Evolutionary conservation across 2,797 vertebrate species (phyloP).

Genomic region (Harpagifer antarcticus): DNA sequence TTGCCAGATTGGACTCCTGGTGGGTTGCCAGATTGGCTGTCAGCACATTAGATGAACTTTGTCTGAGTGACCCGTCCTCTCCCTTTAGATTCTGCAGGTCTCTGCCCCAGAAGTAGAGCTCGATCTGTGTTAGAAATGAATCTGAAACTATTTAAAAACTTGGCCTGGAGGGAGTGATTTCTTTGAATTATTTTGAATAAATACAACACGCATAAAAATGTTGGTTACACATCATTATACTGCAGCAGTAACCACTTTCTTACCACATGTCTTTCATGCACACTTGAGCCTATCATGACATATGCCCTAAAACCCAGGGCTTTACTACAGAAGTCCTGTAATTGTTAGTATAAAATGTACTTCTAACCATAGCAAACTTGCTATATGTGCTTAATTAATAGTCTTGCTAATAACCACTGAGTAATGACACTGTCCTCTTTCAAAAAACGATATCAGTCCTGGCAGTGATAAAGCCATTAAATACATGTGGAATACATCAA

Average conservation of each 20-base stretch:
- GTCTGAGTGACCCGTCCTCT: constrained; percentile 31
- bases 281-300: not conserved
- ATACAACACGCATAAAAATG: not conserved
- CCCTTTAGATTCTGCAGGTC: constrained; percentile 33
- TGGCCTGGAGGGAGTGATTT: not conserved
- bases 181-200: not conserved
- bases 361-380: not conserved
- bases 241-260: no score
- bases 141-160: constrained; percentile 1
- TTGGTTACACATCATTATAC: not conserved
- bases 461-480: not conserved
- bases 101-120: constrained; percentile 31
- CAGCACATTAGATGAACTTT: constrained; percentile 67
- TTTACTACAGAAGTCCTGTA: not conserved
- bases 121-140: constrained; percentile 32
- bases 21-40: constrained; percentile 40
- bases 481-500: not conserved
- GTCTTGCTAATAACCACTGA: not conserved
- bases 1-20: constrained; percentile 55
- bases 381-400: not conserved
- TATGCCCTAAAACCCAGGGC: not conserved
- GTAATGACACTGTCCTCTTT: not conserved
- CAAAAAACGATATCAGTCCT: not conserved
- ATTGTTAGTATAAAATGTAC: not conserved
- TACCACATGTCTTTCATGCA: not conserved